A percentile compares a stretch with the other conserved stretches of the same genome.
Conservation (phyloP, 1,140 invertebrate genomes). For the Ceratoteleas bidentatus region DNA sequence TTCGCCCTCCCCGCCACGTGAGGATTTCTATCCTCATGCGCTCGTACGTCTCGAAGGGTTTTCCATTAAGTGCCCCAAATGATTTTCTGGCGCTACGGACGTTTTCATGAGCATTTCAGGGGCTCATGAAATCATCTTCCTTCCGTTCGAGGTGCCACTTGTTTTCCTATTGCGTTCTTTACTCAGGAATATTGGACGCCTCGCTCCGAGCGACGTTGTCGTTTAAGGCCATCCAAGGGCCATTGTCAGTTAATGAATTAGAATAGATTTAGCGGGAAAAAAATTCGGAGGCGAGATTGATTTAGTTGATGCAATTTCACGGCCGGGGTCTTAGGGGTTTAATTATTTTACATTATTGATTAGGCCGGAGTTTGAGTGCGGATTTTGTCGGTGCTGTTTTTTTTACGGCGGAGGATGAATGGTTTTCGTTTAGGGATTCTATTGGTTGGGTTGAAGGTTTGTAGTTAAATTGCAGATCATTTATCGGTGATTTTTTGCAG, state of each 20-base stretch:
- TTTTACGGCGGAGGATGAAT: too few relatives aligned
- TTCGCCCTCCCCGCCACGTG: conserved; percentile 46
- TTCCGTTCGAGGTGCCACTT: conserved; percentile 40
- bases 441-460: too few relatives aligned
- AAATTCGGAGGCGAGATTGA: too few relatives aligned
- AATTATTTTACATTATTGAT: too few relatives aligned
- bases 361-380: too few relatives aligned
- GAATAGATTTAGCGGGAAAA: neutral
- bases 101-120: conserved; percentile 23
- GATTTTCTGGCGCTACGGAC: conserved; percentile 49
- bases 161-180: conserved; percentile 57
- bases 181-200: conserved; percentile 44
- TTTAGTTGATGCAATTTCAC: too few relatives aligned
- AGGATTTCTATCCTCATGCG: conserved; percentile 19
- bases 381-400: too few relatives aligned
- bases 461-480: too few relatives aligned
- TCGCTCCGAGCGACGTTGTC: conserved; percentile 21
- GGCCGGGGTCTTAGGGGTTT: too few relatives aligned
- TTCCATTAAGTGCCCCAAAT: conserved; percentile 69
- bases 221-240: conserved; percentile 32
- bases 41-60: conserved; percentile 52
- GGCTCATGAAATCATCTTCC: conserved; percentile 55
- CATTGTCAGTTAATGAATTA: conserved; percentile 41
- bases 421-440: too few relatives aligned
- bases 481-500: too few relatives aligned